Evolutionary conservation across 2,113 vertebrate genomes (phyloP), one percentile per base, ranked within the genome.

Genomic region (Hippopotamus amphibius): DNA sequence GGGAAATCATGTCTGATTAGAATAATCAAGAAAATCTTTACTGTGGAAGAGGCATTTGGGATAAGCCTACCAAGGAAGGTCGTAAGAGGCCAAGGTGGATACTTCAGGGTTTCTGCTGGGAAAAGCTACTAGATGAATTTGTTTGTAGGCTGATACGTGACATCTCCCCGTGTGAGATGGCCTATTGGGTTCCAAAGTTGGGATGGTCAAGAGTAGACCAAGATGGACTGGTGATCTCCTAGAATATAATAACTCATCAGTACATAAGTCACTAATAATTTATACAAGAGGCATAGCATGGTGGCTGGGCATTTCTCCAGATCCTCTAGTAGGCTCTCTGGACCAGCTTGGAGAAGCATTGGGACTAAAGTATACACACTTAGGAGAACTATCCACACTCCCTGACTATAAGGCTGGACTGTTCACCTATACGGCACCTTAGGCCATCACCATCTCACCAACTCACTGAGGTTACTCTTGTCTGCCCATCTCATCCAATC

Each of bases 311-410:
- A 5, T 48, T 17, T 79, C 13, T 65, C 37, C 41, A 57, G 46
- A 24, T 21, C 19, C 57, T 57, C 10, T 28, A 2, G 0, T 4
- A 43, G 21, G 65, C 22, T 43, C 6, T 21, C 0, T 3, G 9
- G 8, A n/a, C 48, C 21, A 66, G 57, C 12, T 37, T 28, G 30
- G 74, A 63, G 41, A 88, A 37, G 14, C 6, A 6, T 0, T 74
- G 48, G 19, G 41, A 17, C 9, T 69, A 3, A 22, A 43, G 48
- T 21, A 6, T 6, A 15, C 4, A 0, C 10, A 22, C 43, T 41
- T 4, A 13, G 24, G 55, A 69, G 43, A 24, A 11, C 24, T 17
- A 0, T 10, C 22, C 8, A 1, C 5, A 3, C 8, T 2, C 11
- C 13, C 24, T 41, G 10, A 33, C 13, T 12, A 3, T 0, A 37